Evolutionary conservation across 2,113 vertebrate genomes (phyloP), one percentile per base, ranked within the genome.

Genomic region (Scophthalmus maximus): DNA sequence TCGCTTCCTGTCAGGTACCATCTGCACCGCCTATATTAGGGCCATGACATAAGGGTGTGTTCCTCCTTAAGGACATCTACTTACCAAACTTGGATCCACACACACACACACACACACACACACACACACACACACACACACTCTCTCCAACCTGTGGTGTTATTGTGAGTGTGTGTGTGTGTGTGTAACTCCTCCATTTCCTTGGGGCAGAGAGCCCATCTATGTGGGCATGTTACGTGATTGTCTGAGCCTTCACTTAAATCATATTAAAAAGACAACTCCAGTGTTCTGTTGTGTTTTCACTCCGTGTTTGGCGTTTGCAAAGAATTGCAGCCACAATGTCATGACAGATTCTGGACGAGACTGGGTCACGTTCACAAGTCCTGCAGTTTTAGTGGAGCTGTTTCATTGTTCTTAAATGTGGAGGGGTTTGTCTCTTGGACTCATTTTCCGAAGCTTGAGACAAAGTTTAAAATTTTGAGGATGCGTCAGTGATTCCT

Each of bases 1-100:
- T 76, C 51, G 7, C 42, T 60, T 55, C 63, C 40, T 69, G 73
- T 23, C 22, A 73, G 52, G 56, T 47, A 14, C 67, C 58, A 52
- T 44, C 68, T 27, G 26, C 25, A 22, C 60, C 61, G 68, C 73
- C 78, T 69, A 23, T n/a, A 26, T 64, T 64, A 56, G 68, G 49
- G 73, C 49, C 9, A 2, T 1, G n/a, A 61, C 46, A 49, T 8
- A n/a, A 30, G 60, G 32, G 44, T 25, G 42, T 61, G 68, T 44
- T 17, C 8, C 30, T 77, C 40, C 40, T 82, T 23, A 10, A 76
- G 8, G 20, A 69, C 62, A 72, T 58, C 73, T 65, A 3, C 57
- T 78, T 75, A 81, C 20, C 27, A 58, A n/a, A 10, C 57, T 23
- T 58, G 9, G 9, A 5, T 38, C 4, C 51, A 42, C 51, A 56